Evolutionary conservation across 2,113 vertebrate species (phyloP), one percentile per base, ranked within the genome.

Genomic region (Setophaga kirtlandii): DNA sequence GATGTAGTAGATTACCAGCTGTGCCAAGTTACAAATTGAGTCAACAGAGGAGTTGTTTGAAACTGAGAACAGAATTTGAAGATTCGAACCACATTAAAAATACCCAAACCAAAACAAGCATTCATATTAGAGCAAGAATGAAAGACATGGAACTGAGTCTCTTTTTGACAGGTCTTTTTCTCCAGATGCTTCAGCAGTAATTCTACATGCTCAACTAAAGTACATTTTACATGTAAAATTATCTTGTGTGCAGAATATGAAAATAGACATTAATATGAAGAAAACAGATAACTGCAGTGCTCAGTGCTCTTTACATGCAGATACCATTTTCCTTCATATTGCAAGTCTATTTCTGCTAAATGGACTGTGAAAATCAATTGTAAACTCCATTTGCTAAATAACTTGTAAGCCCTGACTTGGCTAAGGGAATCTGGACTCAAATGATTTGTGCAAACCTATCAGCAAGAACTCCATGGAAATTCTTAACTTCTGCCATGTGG

Each of bases 341-440:
- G 21, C 65, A 82, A 89, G 78, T 77, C 78, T 79, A 68, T 87
- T 91, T 85, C 87, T 85, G 95, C 84, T 93, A 95, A 95, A 95
- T 87, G 78, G 91, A 96, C 94, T 76, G 74, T 84, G 74, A 84
- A 95, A 97, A 96, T 96, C 94, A 94, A 95, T 93, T 93, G 78
- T 59, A 87, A 95, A 95, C 81, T 91, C 83, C 65, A 94, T 95
- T 89, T 96, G 67, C 93, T 93, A 79, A 93, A 62, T 84, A 91
- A 89, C 35, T 89, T 69, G 37, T 69, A 91, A 76, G 74, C 80
- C 86, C 59, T 85, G 65, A 59, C 62, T 79, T 64, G 46, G 41
- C 74, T 58, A 79, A 33, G 65, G 62, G 70, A 87, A 87, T 58
- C 3, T 52, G 60, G 65, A 68, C 53, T 91, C 20, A n/a, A 74